These are phyloP conservation scores for Ellobius talpinus DNA, from an alignment of 2,113 vertebrate genomes.

Conservation along the genomic window DNA sequence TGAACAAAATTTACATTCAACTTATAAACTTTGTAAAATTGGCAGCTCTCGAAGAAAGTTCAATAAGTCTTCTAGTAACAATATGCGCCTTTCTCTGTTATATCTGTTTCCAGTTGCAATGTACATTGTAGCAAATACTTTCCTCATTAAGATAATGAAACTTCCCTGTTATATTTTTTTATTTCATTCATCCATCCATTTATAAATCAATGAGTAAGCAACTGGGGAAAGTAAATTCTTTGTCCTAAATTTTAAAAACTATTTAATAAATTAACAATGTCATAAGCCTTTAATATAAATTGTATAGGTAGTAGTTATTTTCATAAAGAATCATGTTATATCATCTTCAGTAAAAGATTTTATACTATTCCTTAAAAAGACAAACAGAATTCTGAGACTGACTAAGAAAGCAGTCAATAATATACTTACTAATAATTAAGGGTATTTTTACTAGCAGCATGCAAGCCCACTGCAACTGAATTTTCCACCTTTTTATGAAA, in stretches of 20 bases:
- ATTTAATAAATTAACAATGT: conserved; percentile 81
- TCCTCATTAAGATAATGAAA: conserved; percentile 70
- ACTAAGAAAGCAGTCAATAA: conserved; percentile 35
- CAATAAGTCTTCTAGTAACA: conserved; percentile 73
- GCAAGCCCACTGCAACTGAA: background rate
- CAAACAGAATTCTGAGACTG: background rate
- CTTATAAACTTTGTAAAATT: conserved; percentile 78
- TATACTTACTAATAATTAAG: conserved; percentile 24
- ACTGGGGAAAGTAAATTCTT: conserved; percentile 66
- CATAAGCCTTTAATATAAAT: conserved; percentile 72
- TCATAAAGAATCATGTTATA: conserved; percentile 68
- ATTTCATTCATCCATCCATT: conserved; percentile 75
- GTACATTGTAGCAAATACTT: conserved; percentile 76
- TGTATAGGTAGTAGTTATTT: conserved; percentile 74
- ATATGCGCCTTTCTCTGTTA: conserved; percentile 75
- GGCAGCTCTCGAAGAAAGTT: conserved; percentile 78
- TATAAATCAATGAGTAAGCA: conserved; percentile 73
- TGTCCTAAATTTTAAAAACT: background rate
- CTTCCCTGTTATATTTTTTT: conserved; percentile 70
- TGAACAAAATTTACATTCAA: conserved; percentile 80
- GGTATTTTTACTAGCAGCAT: background rate
- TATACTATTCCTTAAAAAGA: conserved; percentile 76
- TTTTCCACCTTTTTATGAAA: conserved; percentile 65
- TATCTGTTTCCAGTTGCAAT: conserved; percentile 79
- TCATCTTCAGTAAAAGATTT: conserved; percentile 49